Evolutionary conservation across 2,888 invertebrate species (phyloP).

Genomic region (Melanostoma scalare): DNA sequence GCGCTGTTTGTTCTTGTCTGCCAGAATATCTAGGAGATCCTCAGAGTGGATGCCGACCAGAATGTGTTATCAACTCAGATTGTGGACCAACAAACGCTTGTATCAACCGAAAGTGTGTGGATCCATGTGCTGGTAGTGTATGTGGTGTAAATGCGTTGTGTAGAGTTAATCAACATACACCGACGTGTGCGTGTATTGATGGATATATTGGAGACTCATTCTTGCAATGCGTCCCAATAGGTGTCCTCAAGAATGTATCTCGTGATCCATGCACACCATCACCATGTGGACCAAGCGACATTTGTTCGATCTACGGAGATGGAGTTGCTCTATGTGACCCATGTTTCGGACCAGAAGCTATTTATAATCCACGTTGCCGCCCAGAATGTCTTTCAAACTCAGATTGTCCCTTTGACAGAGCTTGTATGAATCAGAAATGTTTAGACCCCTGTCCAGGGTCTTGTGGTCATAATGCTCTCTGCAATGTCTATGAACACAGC

Average conservation of each 20-base stretch:
- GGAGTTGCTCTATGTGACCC: slow-evolving; percentile 91
- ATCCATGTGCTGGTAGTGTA: slow-evolving; percentile 88
- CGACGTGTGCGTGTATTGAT: slow-evolving; percentile 90
- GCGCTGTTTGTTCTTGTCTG: slow-evolving; percentile 90
- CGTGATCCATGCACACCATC: slow-evolving; percentile 89
- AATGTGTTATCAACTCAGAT: slow-evolving; percentile 92
- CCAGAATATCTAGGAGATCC: slow-evolving; percentile 91
- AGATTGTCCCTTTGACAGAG: slow-evolving; percentile 90
- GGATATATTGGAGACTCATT: slow-evolving; percentile 92
- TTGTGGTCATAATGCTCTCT: slow-evolving; percentile 89
- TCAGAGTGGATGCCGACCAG: slow-evolving; percentile 88
- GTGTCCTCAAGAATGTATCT: slow-evolving; percentile 85
- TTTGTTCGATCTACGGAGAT: slow-evolving; percentile 88
- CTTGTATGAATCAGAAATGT: slow-evolving; percentile 89
- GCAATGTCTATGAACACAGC: slow-evolving; percentile 87
- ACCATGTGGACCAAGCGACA: slow-evolving; percentile 87
- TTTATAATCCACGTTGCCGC: slow-evolving; percentile 88
- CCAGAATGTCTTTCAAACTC: slow-evolving; percentile 92
- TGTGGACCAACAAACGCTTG: slow-evolving; percentile 90
- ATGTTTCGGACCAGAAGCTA: slow-evolving; percentile 87
- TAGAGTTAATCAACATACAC: slow-evolving; percentile 90
- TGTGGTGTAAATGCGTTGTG: slow-evolving; percentile 93
- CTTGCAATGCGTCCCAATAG: slow-evolving; percentile 86
- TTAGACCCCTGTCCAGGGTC: slow-evolving; percentile 91
- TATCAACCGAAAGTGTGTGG: slow-evolving; percentile 88